Evolutionary conservation across 1,140 invertebrate genomes (phyloP).

Genomic region (Babylonia areolata): DNA sequence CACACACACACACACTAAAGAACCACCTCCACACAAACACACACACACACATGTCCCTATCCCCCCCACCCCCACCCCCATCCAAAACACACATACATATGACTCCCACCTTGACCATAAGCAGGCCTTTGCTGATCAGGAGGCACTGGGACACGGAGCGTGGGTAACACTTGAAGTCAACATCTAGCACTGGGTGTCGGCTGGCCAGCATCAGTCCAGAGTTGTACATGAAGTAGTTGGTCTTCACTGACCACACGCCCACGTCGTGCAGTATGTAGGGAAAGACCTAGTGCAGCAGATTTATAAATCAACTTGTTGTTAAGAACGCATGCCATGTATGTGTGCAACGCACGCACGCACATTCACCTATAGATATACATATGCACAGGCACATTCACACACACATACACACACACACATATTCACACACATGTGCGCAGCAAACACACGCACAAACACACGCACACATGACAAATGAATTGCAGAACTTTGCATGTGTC

Average conservation of each 20-base stretch:
- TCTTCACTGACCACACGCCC: conserved; percentile 48
- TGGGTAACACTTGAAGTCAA: conserved; percentile 68
- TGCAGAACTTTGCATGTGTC: no score
- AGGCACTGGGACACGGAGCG: conserved; percentile 58
- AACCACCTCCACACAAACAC: no score
- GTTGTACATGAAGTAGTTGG: conserved; percentile 63
- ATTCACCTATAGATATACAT: no score
- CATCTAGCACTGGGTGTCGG: conserved; percentile 70
- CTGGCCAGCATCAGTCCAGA: conserved; percentile 75
- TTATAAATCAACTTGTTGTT: no score
- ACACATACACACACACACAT: no score
- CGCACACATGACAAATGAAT: no score
- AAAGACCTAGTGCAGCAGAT: conserved; percentile 50
- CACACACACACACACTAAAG: no score
- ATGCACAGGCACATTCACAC: no score
- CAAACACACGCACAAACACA: no score
- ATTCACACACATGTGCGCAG: no score
- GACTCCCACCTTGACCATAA: conserved; percentile 72
- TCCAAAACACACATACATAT: conserved; percentile 53
- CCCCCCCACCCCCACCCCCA: not conserved
- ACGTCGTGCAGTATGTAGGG: conserved; percentile 69
- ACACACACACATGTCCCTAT: not conserved
- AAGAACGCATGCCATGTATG: no score
- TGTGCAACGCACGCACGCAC: no score
- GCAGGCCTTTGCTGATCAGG: conserved; percentile 68